Base-by-base conservation (phyloP, 2,888 invertebrate species). In the Anodontia alba region DNA sequence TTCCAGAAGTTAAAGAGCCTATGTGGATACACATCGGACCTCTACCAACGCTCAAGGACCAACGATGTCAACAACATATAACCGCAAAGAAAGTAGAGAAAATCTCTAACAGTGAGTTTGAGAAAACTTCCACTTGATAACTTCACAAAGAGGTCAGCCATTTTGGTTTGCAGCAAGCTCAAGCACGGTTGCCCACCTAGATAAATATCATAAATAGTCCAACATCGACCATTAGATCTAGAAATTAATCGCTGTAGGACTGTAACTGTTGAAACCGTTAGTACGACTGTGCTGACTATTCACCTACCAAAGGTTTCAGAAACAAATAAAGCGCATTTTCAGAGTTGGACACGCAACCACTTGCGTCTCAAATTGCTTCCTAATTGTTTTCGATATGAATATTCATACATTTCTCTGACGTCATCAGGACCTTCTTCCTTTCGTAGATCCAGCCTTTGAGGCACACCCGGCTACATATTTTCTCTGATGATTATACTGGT, bases 301-400 rank as follows among this genome's bases (percentile, higher is more conserved):
- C 29, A 62, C 62, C 62, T 33, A 62, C 29, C 33, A 2, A 33
- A 33, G 5, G 10, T 29, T 62, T 62, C 7, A 1, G 12, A 20
- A 17, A 1, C 1, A 12, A 33, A 12, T 29, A 10, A 62, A 62
- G 20, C 5, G 23, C 62, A 62, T 62, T 33, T 62, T 33, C 1
- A 1, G 1, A 3, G 5, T 8, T 10, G 62, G 62, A 62, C 33
- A 62, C 62, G 62, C 62, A 62, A 17, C 62, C 31, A 31, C 62
- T 62, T 62, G 62, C 62, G 62, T 62, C 62, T 62, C 31, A 33
- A 62, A 62, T 62, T 62, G 62, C 62, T 62, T 62, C 62, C 33
- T 62, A 62, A 62, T 62, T 62, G 62, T 62, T 62, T 29, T 62
- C 62, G 31, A 33, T 33, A 62, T 62, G 62, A 62, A 62, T 62